Conservation (phyloP, 2,888 invertebrate species). For the Cantharis flavilabris region DNA sequence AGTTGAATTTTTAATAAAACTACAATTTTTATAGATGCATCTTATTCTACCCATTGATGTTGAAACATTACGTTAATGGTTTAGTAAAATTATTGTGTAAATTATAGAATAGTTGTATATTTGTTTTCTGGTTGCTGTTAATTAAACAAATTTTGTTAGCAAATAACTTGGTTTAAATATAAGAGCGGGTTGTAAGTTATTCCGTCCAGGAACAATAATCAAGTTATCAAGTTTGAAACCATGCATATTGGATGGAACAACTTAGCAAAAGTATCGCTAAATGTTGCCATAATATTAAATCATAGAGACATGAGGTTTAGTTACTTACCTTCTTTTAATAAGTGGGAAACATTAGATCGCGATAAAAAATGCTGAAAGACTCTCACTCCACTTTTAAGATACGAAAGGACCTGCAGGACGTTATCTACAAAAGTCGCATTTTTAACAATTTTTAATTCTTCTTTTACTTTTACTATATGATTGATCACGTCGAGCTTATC, state of each 20-base stretch:
- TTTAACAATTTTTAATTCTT: conserved; percentile 37
- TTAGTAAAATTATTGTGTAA: background rate
- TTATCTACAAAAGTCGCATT: conserved; percentile 56
- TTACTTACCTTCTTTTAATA: conserved; percentile 59
- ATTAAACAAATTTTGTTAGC: background rate
- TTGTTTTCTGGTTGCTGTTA: background rate
- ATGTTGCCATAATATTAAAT: background rate
- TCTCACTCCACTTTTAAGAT: conserved; percentile 66
- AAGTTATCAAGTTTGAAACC: background rate
- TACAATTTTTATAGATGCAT: no score
- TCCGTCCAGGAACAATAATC: background rate
- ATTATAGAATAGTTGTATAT: background rate
- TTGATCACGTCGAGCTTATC: conserved; percentile 35
- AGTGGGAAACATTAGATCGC: conserved; percentile 63
- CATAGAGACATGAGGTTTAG: background rate
- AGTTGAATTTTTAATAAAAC: no score
- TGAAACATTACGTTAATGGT: background rate
- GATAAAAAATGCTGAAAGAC: conserved; percentile 67
- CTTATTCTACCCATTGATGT: background rate
- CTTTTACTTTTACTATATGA: conserved; percentile 40
- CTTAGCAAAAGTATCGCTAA: background rate
- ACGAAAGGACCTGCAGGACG: conserved; percentile 60
- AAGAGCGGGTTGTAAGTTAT: background rate
- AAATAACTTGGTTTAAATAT: background rate
- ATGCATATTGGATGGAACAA: background rate